phyloP scores from a whole-genome alignment of 2,888 invertebrate genomes.

The Sarcophaga rosellei region DNA sequence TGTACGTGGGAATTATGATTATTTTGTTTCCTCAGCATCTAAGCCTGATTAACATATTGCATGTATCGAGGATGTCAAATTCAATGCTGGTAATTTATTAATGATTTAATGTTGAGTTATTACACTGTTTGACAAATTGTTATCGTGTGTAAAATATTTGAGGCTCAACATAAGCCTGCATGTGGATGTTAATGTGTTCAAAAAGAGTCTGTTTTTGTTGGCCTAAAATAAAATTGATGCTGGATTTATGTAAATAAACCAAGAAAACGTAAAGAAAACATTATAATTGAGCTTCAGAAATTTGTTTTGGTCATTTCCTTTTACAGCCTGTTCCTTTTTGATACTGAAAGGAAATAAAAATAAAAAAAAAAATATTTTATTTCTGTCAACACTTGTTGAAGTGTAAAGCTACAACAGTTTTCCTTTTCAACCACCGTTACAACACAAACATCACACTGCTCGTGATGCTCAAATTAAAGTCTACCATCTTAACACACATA shows the following conservation, averaged over 20 bases:
- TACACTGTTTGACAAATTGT: background rate
- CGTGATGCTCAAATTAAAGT: background rate
- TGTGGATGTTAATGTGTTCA: slow-evolving; percentile 16
- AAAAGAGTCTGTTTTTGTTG: background rate
- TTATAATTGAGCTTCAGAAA: background rate
- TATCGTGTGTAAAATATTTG: no score
- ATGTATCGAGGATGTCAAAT: no score
- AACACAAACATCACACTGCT: background rate
- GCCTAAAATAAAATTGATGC: slow-evolving; percentile 12
- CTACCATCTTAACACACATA: background rate
- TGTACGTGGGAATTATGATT: no score
- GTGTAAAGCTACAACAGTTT: slow-evolving; percentile 8
- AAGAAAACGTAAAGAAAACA: background rate
- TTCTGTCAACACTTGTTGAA: slow-evolving; percentile 25
- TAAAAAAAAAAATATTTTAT: slow-evolving; percentile 1
- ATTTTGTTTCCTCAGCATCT: no score
- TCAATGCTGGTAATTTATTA: no score
- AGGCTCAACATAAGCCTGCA: no score
- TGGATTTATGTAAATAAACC: slow-evolving; percentile 35
- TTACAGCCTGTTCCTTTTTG: slow-evolving; percentile 32
- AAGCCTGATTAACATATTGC: no score
- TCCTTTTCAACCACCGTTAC: background rate
- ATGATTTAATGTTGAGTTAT: background rate
- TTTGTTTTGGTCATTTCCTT: slow-evolving; percentile 3
- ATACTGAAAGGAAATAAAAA: background rate